These are phyloP conservation scores for Columba janthina DNA, from an alignment of 2,113 vertebrate genomes.

Conservation along the genomic window DNA sequence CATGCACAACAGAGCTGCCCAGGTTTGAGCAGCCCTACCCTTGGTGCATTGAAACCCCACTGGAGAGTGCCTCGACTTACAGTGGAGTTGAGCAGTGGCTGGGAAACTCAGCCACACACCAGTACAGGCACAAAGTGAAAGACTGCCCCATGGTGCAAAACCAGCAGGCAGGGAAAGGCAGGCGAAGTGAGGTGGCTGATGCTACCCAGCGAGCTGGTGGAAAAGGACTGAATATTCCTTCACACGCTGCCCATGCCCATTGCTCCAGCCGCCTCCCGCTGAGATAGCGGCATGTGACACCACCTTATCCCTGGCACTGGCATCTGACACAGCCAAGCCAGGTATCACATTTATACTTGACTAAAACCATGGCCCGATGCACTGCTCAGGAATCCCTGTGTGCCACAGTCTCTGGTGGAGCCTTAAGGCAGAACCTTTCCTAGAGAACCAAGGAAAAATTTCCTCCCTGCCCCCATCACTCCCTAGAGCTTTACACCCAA, in stretches of 20 bases:
- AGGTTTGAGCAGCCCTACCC: background rate
- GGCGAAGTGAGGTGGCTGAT: background rate
- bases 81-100: background rate
- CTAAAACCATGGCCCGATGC: background rate
- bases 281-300: background rate
- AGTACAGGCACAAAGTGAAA: background rate
- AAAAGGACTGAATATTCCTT: background rate
- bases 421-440: background rate
- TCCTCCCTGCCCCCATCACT: background rate
- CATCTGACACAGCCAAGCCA: background rate
- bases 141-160: background rate
- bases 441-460: background rate
- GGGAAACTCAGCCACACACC: background rate
- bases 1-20: background rate
- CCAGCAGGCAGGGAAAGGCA: background rate
- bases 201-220: background rate
- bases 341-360: background rate
- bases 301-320: background rate
- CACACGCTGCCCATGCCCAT: background rate
- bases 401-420: background rate
- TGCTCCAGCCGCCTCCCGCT: background rate
- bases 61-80: background rate
- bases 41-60: background rate
- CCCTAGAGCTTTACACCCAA: constrained; percentile 4
- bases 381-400: background rate